Conservation (phyloP, 1,140 invertebrate genomes). For the Gonioctena quinquepunctata region DNA sequence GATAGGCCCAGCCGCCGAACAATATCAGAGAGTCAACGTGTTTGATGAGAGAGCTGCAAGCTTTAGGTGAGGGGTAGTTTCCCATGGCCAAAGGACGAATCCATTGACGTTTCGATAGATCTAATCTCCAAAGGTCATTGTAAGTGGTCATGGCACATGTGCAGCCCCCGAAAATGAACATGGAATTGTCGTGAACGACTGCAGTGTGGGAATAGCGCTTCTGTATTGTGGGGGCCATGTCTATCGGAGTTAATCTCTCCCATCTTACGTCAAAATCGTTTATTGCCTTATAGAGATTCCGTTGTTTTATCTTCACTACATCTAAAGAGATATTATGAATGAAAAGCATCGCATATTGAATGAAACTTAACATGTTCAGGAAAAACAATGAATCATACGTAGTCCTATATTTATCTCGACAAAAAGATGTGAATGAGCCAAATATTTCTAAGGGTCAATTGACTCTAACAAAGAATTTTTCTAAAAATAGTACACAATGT, state of each 20-base stretch:
- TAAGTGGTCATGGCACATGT: constrained; percentile 94
- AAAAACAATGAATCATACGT: no score
- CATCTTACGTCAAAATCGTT: constrained; percentile 71
- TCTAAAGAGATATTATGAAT: constrained; percentile 61
- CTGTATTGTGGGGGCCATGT: constrained; percentile 72
- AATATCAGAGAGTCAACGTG: constrained; percentile 82
- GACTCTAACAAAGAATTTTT: neutral
- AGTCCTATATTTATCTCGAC: neutral
- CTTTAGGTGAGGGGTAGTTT: constrained; percentile 94
- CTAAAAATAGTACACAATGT: constrained; percentile 18
- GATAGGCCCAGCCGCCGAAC: constrained; percentile 96
- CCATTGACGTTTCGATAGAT: constrained; percentile 85
- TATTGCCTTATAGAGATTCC: constrained; percentile 71
- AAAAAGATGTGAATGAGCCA: neutral
- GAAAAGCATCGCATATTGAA: neutral
- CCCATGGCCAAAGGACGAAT: constrained; percentile 78
- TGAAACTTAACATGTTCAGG: no score
- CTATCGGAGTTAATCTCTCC: constrained; percentile 61
- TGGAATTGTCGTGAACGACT: constrained; percentile 78
- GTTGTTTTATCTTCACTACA: constrained; percentile 70
- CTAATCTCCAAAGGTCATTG: constrained; percentile 95
- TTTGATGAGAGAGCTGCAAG: constrained; percentile 86
- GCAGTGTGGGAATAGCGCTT: constrained; percentile 92
- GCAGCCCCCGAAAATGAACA: constrained; percentile 96
- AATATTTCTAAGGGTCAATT: neutral